A percentile compares a stretch with the other conserved stretches of the same genome.
Evolutionary conservation across 1,140 invertebrate genomes (phyloP).

Genomic region (Magallana gigas): DNA sequence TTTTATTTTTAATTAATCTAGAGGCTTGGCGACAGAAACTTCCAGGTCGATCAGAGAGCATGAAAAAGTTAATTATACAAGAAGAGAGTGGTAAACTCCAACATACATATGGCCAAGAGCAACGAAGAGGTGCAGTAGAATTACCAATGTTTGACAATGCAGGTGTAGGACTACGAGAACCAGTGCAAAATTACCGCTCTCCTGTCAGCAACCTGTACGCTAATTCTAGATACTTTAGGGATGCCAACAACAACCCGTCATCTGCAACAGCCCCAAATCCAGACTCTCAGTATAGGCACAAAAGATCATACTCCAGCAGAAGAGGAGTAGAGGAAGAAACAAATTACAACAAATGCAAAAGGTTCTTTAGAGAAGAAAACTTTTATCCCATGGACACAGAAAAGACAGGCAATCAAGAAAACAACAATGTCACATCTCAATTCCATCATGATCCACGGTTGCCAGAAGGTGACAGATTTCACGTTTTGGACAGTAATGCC

Average conservation of each 20-base stretch:
- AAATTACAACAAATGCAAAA: neutral
- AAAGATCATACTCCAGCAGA: neutral
- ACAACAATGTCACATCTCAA: neutral
- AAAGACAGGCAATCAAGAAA: neutral
- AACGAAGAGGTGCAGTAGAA: neutral
- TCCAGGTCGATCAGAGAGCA: slow-evolving; percentile 35
- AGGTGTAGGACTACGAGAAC: neutral
- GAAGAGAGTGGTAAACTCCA: neutral
- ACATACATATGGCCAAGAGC: neutral
- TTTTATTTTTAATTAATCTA: neutral
- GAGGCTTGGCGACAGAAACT: slow-evolving; percentile 64
- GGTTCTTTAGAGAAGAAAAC: neutral
- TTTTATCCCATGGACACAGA: neutral
- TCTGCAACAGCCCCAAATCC: slow-evolving; percentile 19
- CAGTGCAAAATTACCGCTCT: neutral
- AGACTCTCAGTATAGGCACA: neutral
- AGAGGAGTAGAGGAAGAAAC: neutral
- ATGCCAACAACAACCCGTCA: neutral
- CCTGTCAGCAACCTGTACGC: slow-evolving; percentile 2
- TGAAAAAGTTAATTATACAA: neutral
- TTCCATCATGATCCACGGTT: neutral
- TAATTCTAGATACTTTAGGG: neutral
- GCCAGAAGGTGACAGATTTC: neutral
- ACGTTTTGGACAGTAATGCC: neutral
- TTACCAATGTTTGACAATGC: neutral